These are phyloP conservation scores for Crambe crambe DNA, from an alignment of 37 sponge, comb jelly and placozoan genomes.

Conservation along the genomic window DNA sequence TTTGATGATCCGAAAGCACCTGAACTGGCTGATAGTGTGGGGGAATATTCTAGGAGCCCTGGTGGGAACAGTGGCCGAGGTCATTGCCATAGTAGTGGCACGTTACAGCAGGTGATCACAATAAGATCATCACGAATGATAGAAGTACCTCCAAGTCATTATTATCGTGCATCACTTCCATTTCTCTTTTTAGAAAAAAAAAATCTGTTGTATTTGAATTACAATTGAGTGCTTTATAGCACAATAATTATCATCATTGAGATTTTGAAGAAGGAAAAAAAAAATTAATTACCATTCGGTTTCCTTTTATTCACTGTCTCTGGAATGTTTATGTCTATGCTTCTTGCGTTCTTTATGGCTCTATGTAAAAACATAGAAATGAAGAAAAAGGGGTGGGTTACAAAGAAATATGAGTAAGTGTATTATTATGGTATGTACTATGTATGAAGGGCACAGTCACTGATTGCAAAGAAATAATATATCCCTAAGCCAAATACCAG, in stretches of 20 bases:
- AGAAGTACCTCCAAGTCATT: too few species aligned
- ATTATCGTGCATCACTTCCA: not conserved
- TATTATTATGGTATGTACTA: too few species aligned
- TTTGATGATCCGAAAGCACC: slow-evolving; percentile 74
- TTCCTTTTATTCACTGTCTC: not conserved
- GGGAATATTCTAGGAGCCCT: slow-evolving; percentile 75
- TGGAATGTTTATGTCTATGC: slow-evolving; percentile 23
- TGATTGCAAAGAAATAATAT: too few species aligned
- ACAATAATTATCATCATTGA: too few species aligned
- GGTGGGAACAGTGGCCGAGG: slow-evolving; percentile 61
- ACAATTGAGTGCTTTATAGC: too few species aligned
- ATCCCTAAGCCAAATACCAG: too few species aligned
- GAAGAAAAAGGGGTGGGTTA: too few species aligned
- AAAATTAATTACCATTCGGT: not conserved
- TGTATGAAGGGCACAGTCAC: too few species aligned
- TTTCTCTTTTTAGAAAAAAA: too few species aligned
- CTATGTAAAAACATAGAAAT: not conserved
- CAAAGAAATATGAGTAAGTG: too few species aligned
- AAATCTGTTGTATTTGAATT: too few species aligned
- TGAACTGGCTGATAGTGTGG: slow-evolving; percentile 86
- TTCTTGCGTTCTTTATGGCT: slow-evolving; percentile 6
- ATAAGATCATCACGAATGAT: not conserved
- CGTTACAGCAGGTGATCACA: not conserved
- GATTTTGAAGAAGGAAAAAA: too few species aligned
- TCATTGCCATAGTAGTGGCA: slow-evolving; percentile 40